Base-by-base conservation (phyloP, 1,140 invertebrate species). In the Cydia strobilella region DNA sequence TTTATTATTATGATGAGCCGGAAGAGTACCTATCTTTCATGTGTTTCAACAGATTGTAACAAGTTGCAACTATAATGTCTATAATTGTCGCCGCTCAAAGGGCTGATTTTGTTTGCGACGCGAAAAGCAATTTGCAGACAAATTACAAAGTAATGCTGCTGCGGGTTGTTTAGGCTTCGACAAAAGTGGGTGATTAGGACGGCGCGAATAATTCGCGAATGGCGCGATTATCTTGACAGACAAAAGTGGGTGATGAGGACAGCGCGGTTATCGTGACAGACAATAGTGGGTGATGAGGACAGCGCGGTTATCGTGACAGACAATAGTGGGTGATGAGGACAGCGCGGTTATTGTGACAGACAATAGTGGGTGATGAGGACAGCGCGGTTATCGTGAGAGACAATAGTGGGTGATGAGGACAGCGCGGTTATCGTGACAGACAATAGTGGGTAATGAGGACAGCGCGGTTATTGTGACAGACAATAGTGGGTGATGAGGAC, bases 171-270 rank as follows among this genome's bases (percentile, higher is more conserved):
- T 39, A 65, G 63, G 15, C 63, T 27, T 69, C 7, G 65, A 69
- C 65, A 69, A 69, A 69, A 69, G 65, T 69, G 63, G 23, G 27
- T 69, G 65, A 69, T 69, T 69, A 35, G 31, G n/a, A 35, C 31
- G n/a, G n/a, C n/a, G n/a, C n/a, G n/a, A n/a, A n/a, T n/a, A n/a
- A n/a, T n/a, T n/a, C n/a, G n/a, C n/a, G n/a, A n/a, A n/a, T n/a
- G 1, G 7, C 31, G 27, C 20, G 27, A 35, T 69, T 69, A 69
- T 69, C 9, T 18, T 10, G 65, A 69, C 25, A 31, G 65, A 18
- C 25, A 27, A 69, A n/a, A n/a, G n/a, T n/a, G n/a, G n/a, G n/a
- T n/a, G n/a, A n/a, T n/a, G n/a, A n/a, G n/a, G n/a, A 35, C 31
- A 3, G 7, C 31, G 27, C 20, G 27, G 20, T 69, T 69, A 69